These are phyloP conservation scores for Melieria omissa DNA, from an alignment of 2,888 invertebrate genomes.

Conservation along the genomic window DNA sequence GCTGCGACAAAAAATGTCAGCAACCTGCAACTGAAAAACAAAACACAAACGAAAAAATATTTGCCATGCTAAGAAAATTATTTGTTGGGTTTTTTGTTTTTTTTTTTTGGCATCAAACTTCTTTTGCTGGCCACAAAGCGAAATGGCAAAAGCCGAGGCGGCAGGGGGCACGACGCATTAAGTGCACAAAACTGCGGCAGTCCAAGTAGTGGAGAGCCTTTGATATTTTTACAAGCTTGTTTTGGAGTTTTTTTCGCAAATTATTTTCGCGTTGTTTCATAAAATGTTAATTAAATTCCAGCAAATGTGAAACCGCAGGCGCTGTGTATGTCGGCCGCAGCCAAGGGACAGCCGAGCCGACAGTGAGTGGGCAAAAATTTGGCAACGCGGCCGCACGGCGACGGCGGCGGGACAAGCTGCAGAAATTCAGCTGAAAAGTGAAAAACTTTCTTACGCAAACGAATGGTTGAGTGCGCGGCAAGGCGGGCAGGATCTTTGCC, in stretches of 20 bases:
- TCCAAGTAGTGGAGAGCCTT: too few species aligned
- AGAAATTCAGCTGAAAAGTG: neutral
- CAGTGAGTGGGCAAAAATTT: neutral
- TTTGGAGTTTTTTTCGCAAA: too few species aligned
- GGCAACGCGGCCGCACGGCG: neutral
- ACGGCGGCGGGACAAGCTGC: neutral
- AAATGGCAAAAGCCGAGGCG: too few species aligned
- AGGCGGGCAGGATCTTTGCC: too few species aligned
- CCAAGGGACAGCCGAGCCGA: slow-evolving; percentile 8
- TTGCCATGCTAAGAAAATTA: neutral
- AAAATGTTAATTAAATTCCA: slow-evolving; percentile 34
- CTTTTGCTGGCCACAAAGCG: neutral
- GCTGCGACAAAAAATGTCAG: slow-evolving; percentile 19
- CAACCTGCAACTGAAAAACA: neutral
- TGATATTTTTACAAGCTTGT: too few species aligned
- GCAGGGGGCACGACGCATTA: too few species aligned
- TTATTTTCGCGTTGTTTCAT: neutral
- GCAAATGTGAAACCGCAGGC: slow-evolving; percentile 38
- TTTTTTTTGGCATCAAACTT: slow-evolving; percentile 30
- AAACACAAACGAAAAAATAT: neutral
- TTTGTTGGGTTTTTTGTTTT: neutral
- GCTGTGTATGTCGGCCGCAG: slow-evolving; percentile 28
- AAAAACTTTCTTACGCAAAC: neutral
- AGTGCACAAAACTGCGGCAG: too few species aligned
- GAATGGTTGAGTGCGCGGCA: too few species aligned